These are phyloP conservation scores for Gobiocypris rarus DNA, from an alignment of 2,113 vertebrate genomes.

Conservation along the genomic window DNA sequence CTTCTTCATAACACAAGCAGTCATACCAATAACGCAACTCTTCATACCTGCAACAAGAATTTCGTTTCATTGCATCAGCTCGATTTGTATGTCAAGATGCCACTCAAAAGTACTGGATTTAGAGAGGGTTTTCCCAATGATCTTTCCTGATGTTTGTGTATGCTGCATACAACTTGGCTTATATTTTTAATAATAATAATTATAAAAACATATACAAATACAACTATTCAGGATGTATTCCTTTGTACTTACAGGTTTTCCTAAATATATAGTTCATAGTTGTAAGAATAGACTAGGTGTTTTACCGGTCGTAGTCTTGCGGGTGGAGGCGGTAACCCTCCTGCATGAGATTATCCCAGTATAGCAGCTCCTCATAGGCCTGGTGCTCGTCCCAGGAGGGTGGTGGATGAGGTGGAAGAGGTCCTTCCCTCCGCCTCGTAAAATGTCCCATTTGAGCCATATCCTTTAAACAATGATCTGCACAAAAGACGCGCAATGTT, in stretches of 20 bases:
- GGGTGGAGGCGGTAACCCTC: constrained; percentile 74
- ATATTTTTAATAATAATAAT: no score
- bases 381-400: constrained; percentile 74
- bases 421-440: constrained; percentile 27
- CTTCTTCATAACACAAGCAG: constrained; percentile 77
- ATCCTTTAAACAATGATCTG: constrained; percentile 43
- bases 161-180: not conserved
- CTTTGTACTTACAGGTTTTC: not conserved
- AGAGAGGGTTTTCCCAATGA: not conserved
- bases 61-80: not conserved
- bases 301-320: constrained; percentile 76
- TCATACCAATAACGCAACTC: constrained; percentile 82
- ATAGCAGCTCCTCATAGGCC: constrained; percentile 81
- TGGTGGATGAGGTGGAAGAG: constrained; percentile 34
- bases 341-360: constrained; percentile 80
- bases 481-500: not conserved
- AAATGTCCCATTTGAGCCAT: constrained; percentile 61
- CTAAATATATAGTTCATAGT: no score
- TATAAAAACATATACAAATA: no score
- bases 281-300: not conserved
- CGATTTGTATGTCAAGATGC: not conserved
- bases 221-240: no score
- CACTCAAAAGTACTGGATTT: not conserved
- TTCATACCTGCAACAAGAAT: constrained; percentile 70
- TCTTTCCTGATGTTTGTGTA: not conserved